Evolutionary conservation across 2,888 invertebrate species (phyloP), one percentile per base, ranked within the genome.

Genomic region (Poecilus cupreus): DNA sequence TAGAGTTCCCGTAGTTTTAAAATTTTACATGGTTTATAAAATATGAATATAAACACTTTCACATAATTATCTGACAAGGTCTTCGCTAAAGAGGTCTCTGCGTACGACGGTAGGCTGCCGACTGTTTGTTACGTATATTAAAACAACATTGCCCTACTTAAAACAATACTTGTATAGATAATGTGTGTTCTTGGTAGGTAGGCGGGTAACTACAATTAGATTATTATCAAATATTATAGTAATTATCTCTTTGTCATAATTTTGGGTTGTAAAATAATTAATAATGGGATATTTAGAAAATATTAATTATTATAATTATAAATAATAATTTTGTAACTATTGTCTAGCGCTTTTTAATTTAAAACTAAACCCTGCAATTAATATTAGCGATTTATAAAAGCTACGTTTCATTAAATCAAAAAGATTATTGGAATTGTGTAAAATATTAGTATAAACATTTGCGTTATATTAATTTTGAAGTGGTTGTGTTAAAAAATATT

Each of bases 21-120:
- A 26, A 26, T 51, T 43, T 64, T 37, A 26, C 32, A 75, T 54
- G 37, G 18, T 75, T 54, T 54, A 43, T 60, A 79, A 77, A 79
- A 79, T 78, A 68, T 79, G 79, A 79, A 79, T 79, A 79, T 13
- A 79, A 79, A 68, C 51, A 79, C 79, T 79, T 79, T 79, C 79
- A 68, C 79, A 70, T 68, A 79, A 79, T 79, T 79, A 79, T 26
- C 49, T 26, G 26, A 32, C 79, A 79, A 79, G 79, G 79, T 79
- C 79, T 18, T 13, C 32, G 32, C 4, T 70, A 68, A 79, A 49
- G 68, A 79, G 79, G 49, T 79, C 51, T 64, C 18, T 70, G 24
- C 26, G 64, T 49, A 39, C n/a, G n/a, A 16, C 26, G 11, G 4
- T 11, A 46, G 18, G 8, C 60, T 51, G 26, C 60, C n/a, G n/a